phyloP scores from a whole-genome alignment of 2,888 invertebrate species.

The Actias luna region DNA sequence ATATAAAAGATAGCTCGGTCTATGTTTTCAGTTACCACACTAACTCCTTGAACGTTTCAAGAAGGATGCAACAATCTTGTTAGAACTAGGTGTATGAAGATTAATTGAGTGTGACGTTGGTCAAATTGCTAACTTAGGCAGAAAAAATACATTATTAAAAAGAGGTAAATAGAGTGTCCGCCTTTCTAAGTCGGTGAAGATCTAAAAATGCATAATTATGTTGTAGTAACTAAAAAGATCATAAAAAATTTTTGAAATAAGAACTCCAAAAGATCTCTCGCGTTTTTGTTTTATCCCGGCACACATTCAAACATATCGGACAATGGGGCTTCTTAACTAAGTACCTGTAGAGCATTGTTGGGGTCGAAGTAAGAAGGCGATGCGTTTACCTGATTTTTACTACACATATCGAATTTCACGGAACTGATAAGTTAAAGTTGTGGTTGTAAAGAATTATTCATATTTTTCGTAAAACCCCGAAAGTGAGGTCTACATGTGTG shows the following conservation, averaged over 20 bases:
- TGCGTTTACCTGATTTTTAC: slow-evolving; percentile 25
- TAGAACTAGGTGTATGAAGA: too few species aligned
- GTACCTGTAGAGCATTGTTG: slow-evolving; percentile 5
- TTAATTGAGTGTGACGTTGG: too few species aligned
- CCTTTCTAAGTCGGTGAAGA: too few species aligned
- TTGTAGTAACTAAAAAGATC: background rate
- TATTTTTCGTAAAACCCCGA: background rate
- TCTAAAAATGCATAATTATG: background rate
- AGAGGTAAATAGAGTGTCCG: too few species aligned
- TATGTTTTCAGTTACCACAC: too few species aligned
- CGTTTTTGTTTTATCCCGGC: background rate
- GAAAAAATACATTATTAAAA: too few species aligned
- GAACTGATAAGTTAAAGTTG: slow-evolving; percentile 6
- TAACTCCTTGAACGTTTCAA: too few species aligned
- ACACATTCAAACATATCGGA: background rate
- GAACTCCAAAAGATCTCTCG: background rate
- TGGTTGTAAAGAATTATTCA: slow-evolving; percentile 2
- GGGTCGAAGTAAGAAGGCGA: slow-evolving; percentile 19
- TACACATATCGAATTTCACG: slow-evolving; percentile 15
- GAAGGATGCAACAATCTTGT: too few species aligned
- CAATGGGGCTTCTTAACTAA: background rate
- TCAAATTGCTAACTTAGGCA: too few species aligned
- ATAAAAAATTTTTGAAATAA: background rate
- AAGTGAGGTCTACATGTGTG: background rate
- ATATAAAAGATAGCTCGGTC: too few species aligned